These are phyloP conservation scores for Cyprinodon tularosa DNA, from an alignment of 2,113 vertebrate genomes.

Conservation along the genomic window DNA sequence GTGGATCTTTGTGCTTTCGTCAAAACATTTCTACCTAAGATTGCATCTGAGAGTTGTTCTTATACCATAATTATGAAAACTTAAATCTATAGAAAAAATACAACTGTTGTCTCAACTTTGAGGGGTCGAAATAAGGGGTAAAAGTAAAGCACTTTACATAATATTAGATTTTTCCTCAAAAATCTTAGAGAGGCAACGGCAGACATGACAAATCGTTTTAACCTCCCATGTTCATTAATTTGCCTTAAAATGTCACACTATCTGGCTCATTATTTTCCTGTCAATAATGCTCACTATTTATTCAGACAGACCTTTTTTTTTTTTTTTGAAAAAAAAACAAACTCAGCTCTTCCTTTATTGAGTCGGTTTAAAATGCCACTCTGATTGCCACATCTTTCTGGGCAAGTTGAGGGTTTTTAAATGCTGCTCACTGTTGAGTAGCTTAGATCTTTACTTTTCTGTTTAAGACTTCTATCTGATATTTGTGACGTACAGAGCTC, in stretches of 20 bases:
- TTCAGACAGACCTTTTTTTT: slow-evolving; percentile 26
- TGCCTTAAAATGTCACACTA: slow-evolving; percentile 27
- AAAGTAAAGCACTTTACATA: not conserved
- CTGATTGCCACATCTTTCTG: slow-evolving; percentile 44
- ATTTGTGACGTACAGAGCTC: not conserved
- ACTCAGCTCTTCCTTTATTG: slow-evolving; percentile 24
- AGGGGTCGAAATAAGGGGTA: not conserved
- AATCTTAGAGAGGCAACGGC: not conserved
- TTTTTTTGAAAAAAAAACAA: slow-evolving; percentile 25
- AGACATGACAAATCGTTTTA: not conserved
- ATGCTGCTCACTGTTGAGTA: slow-evolving; percentile 1
- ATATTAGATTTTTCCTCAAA: slow-evolving; percentile 14
- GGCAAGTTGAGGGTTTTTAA: slow-evolving; percentile 35
- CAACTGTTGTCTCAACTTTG: not conserved
- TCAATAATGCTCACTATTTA: slow-evolving; percentile 39
- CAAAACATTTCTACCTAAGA: not conserved
- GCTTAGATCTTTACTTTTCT: not conserved
- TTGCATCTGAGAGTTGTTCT: not conserved
- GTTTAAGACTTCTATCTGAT: not conserved
- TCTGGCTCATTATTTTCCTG: slow-evolving; percentile 44
- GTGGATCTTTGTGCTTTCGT: not conserved
- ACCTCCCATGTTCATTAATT: slow-evolving; percentile 8
- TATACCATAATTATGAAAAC: not conserved
- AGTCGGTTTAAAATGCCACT: slow-evolving; percentile 53
- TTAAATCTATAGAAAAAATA: not conserved